Base-by-base conservation (phyloP, 2,888 invertebrate species). In the Minunthozetes semirufus region DNA sequence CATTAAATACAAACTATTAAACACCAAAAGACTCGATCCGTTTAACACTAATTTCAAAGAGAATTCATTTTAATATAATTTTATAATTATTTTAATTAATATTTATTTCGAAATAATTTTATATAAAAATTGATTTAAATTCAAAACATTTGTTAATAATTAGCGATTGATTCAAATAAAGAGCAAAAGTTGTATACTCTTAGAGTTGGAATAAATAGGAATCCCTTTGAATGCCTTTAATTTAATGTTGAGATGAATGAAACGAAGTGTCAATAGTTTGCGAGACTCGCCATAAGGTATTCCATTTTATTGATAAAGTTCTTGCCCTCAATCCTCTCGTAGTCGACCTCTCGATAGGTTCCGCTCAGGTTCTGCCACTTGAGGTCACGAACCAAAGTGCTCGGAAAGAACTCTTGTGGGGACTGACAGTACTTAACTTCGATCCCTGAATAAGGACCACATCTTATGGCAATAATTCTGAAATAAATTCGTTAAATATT, bases 301-400 rank as follows among this genome's bases (percentile, higher is more conserved):
- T 97, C 96, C 90, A 96, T 93, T 86, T 96, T 96, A 81, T 94
- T 94, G 8, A 95, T 86, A 82, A 97, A 95, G 84, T 95, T 96
- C 81, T 92, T 91, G 72, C 97, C 96, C 82, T 96, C 95, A 88
- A 97, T 91, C 84, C 93, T 93, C 78, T 95, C 94, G 83, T 95
- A 88, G 80, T 92, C 88, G 22, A 92, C 91, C 76, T 83, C 82
- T 76, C 82, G 81, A 83, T 94, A 95, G 71, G 92, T 90, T 29
- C 94, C 93, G n/a, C 93, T 93, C 0, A 95, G 86, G 83, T 94
- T 91, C 81, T 93, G 92, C 95, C 95, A 96, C 82, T 94, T 92
- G 79, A 91, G 88, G 81, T 94, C 93, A 77, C 91, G 91, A 2
- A 95, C 93, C 76, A 94, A 84, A 15, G 92, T 90, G 80, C 91